phyloP scores from a whole-genome alignment of 2,888 invertebrate species.

The Morpho achilles region DNA sequence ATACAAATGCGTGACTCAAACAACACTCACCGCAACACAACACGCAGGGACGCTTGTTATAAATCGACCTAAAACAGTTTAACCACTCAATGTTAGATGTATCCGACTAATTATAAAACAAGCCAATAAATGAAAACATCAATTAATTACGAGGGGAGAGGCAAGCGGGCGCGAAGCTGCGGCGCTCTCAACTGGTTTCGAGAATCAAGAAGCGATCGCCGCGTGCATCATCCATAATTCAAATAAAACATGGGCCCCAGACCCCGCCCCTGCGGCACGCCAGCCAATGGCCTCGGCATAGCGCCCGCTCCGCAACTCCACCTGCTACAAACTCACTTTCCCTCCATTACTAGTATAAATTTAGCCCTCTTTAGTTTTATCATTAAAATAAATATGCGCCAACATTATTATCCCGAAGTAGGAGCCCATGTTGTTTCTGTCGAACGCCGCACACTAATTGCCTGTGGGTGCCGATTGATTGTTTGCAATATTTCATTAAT shows the following conservation, averaged over 20 bases:
- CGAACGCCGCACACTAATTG: conserved; percentile 51
- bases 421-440: conserved; percentile 32
- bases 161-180: conserved; percentile 71
- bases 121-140: conserved; percentile 75
- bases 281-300: conserved; percentile 68
- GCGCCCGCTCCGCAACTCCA: conserved; percentile 59
- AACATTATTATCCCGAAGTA: conserved; percentile 53
- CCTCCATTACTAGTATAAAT: conserved; percentile 62
- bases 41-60: conserved; percentile 34
- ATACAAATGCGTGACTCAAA: background rate
- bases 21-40: conserved; percentile 35
- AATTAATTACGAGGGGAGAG: conserved; percentile 75
- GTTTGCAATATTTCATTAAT: conserved; percentile 67
- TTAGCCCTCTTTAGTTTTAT: conserved; percentile 62
- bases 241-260: conserved; percentile 76
- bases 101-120: conserved; percentile 66
- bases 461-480: conserved; percentile 60
- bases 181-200: conserved; percentile 72
- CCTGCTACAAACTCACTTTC: conserved; percentile 65
- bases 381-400: conserved; percentile 65
- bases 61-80: conserved; percentile 56
- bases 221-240: conserved; percentile 75
- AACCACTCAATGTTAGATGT: conserved; percentile 64
- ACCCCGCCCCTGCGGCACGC: conserved; percentile 72
- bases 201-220: conserved; percentile 59